These are phyloP conservation scores for Galerucella nymphaeae DNA, from an alignment of 2,888 invertebrate species.

Conservation along the genomic window DNA sequence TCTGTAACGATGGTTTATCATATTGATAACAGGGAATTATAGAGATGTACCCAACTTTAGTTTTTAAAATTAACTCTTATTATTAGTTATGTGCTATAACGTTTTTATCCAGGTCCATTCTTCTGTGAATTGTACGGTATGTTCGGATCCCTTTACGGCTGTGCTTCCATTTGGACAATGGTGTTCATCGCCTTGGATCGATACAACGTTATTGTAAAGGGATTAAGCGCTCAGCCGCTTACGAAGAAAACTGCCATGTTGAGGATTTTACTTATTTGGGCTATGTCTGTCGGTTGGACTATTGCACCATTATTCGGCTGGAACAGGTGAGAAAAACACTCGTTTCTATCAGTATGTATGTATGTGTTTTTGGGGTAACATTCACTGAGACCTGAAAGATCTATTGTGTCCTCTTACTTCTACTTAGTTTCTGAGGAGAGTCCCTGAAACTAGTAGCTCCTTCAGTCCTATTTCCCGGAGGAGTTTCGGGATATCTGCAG, in stretches of 20 bases:
- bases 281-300: constrained; percentile 82
- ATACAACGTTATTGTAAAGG: constrained; percentile 94
- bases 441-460: too few relatives aligned
- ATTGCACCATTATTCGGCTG: constrained; percentile 88
- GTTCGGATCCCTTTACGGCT: constrained; percentile 89
- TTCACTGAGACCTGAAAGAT: too few relatives aligned
- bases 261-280: constrained; percentile 84
- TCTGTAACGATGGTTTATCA: too few relatives aligned
- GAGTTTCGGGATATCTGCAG: too few relatives aligned
- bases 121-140: constrained; percentile 90
- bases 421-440: too few relatives aligned
- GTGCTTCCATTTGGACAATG: constrained; percentile 94
- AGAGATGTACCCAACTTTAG: neutral
- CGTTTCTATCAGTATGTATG: too few relatives aligned
- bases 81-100: constrained; percentile 12
- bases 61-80: too few relatives aligned
- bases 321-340: constrained; percentile 71
- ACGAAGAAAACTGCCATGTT: constrained; percentile 83
- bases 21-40: neutral
- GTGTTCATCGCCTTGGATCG: constrained; percentile 91
- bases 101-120: constrained; percentile 71
- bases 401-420: too few relatives aligned
- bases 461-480: too few relatives aligned
- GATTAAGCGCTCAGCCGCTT: constrained; percentile 86
- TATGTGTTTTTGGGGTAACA: too few relatives aligned